Evolutionary conservation across 2,888 invertebrate species (phyloP), one percentile per base, ranked within the genome.

Genomic region (Cyrtodaria siliqua): DNA sequence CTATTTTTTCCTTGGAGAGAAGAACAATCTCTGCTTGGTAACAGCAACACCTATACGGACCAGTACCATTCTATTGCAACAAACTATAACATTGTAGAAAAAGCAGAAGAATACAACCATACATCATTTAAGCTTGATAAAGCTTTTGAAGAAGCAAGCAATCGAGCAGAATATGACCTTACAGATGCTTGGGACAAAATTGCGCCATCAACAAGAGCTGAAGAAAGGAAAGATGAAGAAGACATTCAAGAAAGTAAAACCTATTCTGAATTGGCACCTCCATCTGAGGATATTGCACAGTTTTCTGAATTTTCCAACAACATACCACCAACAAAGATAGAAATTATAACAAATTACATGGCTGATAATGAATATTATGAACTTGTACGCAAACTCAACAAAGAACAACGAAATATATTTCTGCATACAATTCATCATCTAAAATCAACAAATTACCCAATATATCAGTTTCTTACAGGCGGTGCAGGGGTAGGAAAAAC

Each of bases 401-500:
- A 44, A 18, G 18, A 40, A 2, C 60, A 60, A 24, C 2, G 38
- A 40, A 2, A 60, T 2, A 24, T 60, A 6, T 60, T 44, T 23
- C 14, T 26, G 9, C 47, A 77, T 71, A 27, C 66, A 67, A 6
- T 14, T 71, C 44, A 67, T 57, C 18, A n/a, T 6, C 20, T 76
- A 9, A 76, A 71, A 50, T 50, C 53, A 38, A 49, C 20, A 29
- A 16, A 50, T 23, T 16, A 60, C n/a, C 68, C 73, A n/a, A 8
- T 74, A 14, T 40, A 62, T 60, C 9, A n/a, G 2, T 74, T 69
- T 29, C 29, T 74, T 1, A 70, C 56, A 33, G 75, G 70, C 8
- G 75, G 75, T 18, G 75, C 75, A n/a, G 69, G 75, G 9, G 56
- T 70, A n/a, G 62, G 56, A 23, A 70, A 62, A 27, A 52, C 56